These are phyloP conservation scores for Holacanthella duospinosa DNA, from an alignment of 2,888 invertebrate species.

Conservation along the genomic window DNA sequence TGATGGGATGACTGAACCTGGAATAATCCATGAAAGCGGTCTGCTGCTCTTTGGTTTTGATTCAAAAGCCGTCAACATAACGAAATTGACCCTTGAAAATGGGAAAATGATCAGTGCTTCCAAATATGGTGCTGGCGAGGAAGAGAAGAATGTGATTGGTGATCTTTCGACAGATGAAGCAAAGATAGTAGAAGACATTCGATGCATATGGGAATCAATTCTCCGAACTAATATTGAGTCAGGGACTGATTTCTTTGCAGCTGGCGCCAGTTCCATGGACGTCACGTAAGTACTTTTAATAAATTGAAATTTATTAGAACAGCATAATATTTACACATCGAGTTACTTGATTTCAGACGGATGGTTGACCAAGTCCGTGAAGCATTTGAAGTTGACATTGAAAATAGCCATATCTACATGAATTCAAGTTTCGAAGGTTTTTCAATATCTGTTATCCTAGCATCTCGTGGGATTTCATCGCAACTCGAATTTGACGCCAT, in stretches of 20 bases:
- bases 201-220: slow-evolving; percentile 73
- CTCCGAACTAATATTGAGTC: slow-evolving; percentile 62
- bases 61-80: slow-evolving; percentile 54
- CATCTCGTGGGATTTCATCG: slow-evolving; percentile 53
- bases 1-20: slow-evolving; percentile 52
- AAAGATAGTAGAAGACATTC: slow-evolving; percentile 52
- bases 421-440: slow-evolving; percentile 80
- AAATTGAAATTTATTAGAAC: not conserved
- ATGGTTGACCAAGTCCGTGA: slow-evolving; percentile 80
- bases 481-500: slow-evolving; percentile 60
- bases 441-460: slow-evolving; percentile 54
- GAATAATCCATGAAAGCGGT: slow-evolving; percentile 66
- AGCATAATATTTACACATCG: too few species aligned
- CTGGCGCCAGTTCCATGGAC: slow-evolving; percentile 98
- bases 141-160: slow-evolving; percentile 47
- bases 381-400: slow-evolving; percentile 63
- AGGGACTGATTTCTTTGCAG: slow-evolving; percentile 80
- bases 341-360: slow-evolving; percentile 41
- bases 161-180: slow-evolving; percentile 65
- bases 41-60: slow-evolving; percentile 71
- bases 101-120: slow-evolving; percentile 61
- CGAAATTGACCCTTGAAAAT: slow-evolving; percentile 9
- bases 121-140: slow-evolving; percentile 58
- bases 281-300: slow-evolving; percentile 52
- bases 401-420: slow-evolving; percentile 88